Base-by-base conservation (phyloP, 2,113 vertebrate species). In the Cricetomys ansorgei region DNA sequence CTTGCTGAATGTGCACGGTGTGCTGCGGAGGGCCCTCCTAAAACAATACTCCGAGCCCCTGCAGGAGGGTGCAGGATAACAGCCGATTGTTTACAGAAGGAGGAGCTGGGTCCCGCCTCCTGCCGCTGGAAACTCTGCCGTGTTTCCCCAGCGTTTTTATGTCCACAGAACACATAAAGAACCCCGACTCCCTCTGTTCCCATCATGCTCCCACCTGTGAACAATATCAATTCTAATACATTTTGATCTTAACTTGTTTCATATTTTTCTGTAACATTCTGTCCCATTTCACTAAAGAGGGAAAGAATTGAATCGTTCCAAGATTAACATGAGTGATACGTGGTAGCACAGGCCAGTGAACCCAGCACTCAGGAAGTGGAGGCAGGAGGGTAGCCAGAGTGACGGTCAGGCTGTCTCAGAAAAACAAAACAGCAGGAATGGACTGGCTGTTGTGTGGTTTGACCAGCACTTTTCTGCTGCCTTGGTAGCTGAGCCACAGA, bases 21-120 rank as follows among this genome's bases (percentile, higher is more conserved):
- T 59, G 15, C 27, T 72, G 72, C 16, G 8, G 80, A 94, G 88
- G n/a, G 15, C 65, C 16, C 43, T 88, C 73, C 57, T 65, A 88
- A 95, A 92, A 27, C 93, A 97, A 97, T 88, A 95, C 59, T 89
- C 27, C 64, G 86, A 79, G 59, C 67, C 34, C 19, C 86, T 96
- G 88, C 62, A 94, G 95, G 88, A 77, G 64, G 94, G 91, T 37
- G 55, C 92, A 79, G 50, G 91, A 91, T 76, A 90, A 94, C 69
- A 94, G 53, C 67, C 87, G 67, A 43, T 77, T 94, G 48, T 96
- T 96, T 91, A 93, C 84, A 72, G 70, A 94, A 76, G n/a, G 75
- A 84, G 57, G 73, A 96, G 31, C 73, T 2, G 10, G 59, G 45
- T 40, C 73, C 73, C 89, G 93, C 96, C 88, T 92, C 92, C 79